These are phyloP conservation scores for Chiroxiphia lanceolata DNA, from an alignment of 2,797 vertebrate genomes.

Conservation along the genomic window DNA sequence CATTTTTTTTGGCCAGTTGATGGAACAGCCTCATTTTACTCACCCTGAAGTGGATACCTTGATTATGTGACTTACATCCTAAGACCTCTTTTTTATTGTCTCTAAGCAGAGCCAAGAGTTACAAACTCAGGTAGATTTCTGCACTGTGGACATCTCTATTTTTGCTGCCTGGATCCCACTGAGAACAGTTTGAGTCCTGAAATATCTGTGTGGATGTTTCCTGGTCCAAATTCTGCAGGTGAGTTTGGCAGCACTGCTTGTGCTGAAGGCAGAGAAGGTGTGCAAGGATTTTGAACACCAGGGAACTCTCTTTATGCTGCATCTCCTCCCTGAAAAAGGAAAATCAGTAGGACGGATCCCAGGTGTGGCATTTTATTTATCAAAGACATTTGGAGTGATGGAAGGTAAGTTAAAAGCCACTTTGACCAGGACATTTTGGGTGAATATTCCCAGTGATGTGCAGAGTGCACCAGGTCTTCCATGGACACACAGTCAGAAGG, in stretches of 20 bases:
- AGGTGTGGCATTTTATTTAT: not conserved
- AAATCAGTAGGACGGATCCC: not conserved
- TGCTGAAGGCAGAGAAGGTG: not conserved
- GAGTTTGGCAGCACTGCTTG: accelerated
- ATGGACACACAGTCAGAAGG: not conserved
- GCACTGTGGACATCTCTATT: not conserved
- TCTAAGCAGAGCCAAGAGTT: not conserved
- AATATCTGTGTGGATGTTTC: not conserved
- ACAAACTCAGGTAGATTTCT: not conserved
- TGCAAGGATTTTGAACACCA: not conserved
- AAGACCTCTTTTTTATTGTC: not conserved
- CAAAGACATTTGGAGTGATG: not conserved
- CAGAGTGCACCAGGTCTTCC: not conserved
- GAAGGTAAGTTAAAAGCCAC: not conserved
- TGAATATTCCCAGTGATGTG: too few species aligned
- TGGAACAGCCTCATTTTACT: not conserved
- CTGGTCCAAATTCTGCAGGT: not conserved
- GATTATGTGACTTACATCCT: not conserved
- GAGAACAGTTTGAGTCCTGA: not conserved
- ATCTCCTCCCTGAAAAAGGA: not conserved
- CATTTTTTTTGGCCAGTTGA: not conserved
- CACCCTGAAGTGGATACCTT: not conserved
- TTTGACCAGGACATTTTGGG: not conserved
- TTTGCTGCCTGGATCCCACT: not conserved
- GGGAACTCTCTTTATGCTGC: not conserved